Evolutionary conservation across 2,888 invertebrate genomes (phyloP), one percentile per base, ranked within the genome.

Genomic region (Mythimna ferrago): DNA sequence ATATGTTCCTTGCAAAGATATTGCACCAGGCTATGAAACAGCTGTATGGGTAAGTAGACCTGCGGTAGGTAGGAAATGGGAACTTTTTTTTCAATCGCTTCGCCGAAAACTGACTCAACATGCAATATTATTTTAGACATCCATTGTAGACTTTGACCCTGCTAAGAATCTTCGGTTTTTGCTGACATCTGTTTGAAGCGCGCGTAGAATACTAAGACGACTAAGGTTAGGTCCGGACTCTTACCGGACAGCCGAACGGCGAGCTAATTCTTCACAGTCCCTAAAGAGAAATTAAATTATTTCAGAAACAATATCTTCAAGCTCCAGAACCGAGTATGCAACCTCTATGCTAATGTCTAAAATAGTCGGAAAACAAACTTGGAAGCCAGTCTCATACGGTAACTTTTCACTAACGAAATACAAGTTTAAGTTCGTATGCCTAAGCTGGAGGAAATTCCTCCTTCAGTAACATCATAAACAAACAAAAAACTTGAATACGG

Each of bases 401-500:
- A 85, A 83, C 73, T 81, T 84, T 73, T 58, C 71, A 76, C 73
- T 75, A 81, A 76, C 72, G 69, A 81, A 84, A 79, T 76, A 79
- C 56, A 82, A 85, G 73, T 86, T 84, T 67, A 72, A 83, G 85
- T 81, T 86, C 84, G 85, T 84, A 80, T 81, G 77, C 81, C 77
- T 78, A 84, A 88, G 86, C 82, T 86, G 86, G 83, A 83, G 80
- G 77, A 79, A 84, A 74, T 78, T 76, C 84, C 83, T 84, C 70
- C 73, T 82, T 82, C 78, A 64, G 84, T 78, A 87, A 87, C 84
- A 81, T 86, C 83, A 85, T 88, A 87, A 86, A 88, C 87, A 89
- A 90, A 89, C 87, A 88, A 90, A 90, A 89, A 90, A 87, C 80
- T 88, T 88, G 81, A 77, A 78, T 75, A 87, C 69, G 79, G 84